Base-by-base conservation (phyloP, 2,113 vertebrate species). In the Anas platyrhynchos region DNA sequence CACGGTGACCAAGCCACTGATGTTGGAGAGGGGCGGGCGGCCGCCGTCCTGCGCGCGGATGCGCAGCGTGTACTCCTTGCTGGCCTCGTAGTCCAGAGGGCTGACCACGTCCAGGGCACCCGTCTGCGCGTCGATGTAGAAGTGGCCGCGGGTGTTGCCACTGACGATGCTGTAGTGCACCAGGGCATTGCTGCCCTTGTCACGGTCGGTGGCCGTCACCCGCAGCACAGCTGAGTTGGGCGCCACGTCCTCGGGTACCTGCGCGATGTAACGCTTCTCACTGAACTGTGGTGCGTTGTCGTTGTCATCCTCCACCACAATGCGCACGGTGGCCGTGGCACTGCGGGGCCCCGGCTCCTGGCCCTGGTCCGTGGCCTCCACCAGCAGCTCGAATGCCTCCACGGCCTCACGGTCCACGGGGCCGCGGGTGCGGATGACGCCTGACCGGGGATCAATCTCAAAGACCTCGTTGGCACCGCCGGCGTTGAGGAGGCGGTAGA, bases 81-180 rank as follows among this genome's bases (percentile, higher is more conserved):
- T 99, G 0, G 98, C 98, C 97, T 99, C 99, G 0, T 99, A 99
- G 96, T 99, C 99, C 76, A 99, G 95, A 9, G 99, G 98, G 83
- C 98, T 99, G 63, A 99, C 98, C 8, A 99, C 98, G 21, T 99
- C 99, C 94, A 99, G 97, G 23, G 98, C 98, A 5, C 99, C 99
- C 0, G 98, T 99, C 97, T 99, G 99, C 0, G 99, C 99, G 3
- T 99, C 99, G 6, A 99, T 98, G 87, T 99, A 99, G 89, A 99
- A 99, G 97, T 99, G 99, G 1, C 99, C 99, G 2, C 99, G 98
- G 16, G 98, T 99, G 80, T 99, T 99, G 31, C 99, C 99, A 0
- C 99, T 99, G 98, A 99, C 98, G 90, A 99, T 99, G 98, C 99
- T 99, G 77, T 99, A 99, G 93, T 99, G 99, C 38, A 99, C 99